A percentile compares a stretch with the other conserved stretches of the same genome.
These are phyloP conservation scores for Hypothenemus hampei DNA, from an alignment of 1,140 invertebrate genomes.

Conservation along the genomic window DNA sequence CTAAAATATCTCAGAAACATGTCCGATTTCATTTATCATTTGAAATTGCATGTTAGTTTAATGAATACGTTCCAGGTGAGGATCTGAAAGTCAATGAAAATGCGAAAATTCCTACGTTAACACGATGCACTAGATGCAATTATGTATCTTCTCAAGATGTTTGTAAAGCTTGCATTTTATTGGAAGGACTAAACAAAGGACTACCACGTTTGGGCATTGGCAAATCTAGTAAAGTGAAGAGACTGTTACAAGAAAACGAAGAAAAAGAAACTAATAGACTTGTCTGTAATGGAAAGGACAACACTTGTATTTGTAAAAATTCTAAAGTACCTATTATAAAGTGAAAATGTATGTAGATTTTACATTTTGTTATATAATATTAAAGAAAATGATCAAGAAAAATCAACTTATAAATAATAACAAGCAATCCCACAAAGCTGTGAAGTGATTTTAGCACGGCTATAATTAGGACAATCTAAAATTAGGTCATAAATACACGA, in stretches of 20 bases:
- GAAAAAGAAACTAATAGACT: constrained; percentile 11
- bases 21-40: too few relatives aligned
- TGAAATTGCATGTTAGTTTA: too few relatives aligned
- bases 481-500: too few relatives aligned
- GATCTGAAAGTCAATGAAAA: constrained; percentile 75
- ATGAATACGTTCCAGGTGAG: constrained; percentile 72
- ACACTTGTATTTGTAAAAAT: constrained; percentile 1
- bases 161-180: constrained; percentile 94
- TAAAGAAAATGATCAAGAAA: too few relatives aligned
- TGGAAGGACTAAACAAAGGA: constrained; percentile 94
- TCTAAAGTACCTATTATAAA: not conserved
- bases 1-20: too few relatives aligned
- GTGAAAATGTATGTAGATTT: too few relatives aligned
- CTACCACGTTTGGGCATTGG: constrained; percentile 81
- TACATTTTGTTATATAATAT: too few relatives aligned
- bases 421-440: too few relatives aligned
- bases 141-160: constrained; percentile 94
- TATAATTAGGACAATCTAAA: too few relatives aligned
- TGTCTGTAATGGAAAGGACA: not conserved
- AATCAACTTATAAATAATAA: too few relatives aligned
- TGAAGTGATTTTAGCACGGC: too few relatives aligned
- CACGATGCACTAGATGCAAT: constrained; percentile 80
- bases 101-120: constrained; percentile 74
- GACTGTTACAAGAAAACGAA: constrained; percentile 47
- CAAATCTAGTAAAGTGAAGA: constrained; percentile 74